Conservation (phyloP, 1,140 invertebrate species). For the Bombus confusus region DNA sequence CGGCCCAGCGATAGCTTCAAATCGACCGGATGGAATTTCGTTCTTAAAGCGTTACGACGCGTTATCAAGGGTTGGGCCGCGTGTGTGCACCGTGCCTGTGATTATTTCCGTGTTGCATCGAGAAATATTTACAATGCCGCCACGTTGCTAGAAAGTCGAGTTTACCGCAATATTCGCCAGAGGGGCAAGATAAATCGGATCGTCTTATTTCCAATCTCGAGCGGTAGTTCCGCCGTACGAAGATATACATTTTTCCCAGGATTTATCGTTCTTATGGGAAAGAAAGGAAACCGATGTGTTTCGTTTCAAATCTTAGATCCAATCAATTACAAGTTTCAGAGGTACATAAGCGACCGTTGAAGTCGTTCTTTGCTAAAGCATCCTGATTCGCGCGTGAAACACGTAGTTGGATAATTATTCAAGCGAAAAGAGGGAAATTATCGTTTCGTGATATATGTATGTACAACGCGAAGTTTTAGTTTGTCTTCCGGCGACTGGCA, state of each 20-base stretch:
- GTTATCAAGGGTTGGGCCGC: no score
- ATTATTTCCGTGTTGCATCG: slow-evolving; percentile 4
- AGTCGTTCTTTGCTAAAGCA: background rate
- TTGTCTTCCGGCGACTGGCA: background rate
- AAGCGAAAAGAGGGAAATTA: background rate
- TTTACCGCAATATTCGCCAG: background rate
- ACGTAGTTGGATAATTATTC: background rate
- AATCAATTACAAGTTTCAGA: background rate
- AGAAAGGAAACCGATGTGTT: background rate
- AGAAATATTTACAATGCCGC: slow-evolving; percentile 13
- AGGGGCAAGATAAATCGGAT: background rate
- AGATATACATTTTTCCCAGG: slow-evolving; percentile 11
- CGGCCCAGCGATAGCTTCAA: background rate
- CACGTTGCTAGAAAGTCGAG: no score
- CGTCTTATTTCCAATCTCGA: slow-evolving; percentile 34
- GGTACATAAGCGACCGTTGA: background rate
- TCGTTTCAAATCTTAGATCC: no score
- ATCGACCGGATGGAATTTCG: slow-evolving; percentile 36
- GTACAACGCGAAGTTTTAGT: background rate
- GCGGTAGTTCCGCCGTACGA: background rate
- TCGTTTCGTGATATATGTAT: background rate
- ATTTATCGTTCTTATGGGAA: background rate
- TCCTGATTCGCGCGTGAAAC: background rate
- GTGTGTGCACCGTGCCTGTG: background rate
- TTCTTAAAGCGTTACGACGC: slow-evolving; percentile 21